These are phyloP conservation scores for Anticlea derivata DNA, from an alignment of 2,888 invertebrate genomes.

Conservation along the genomic window DNA sequence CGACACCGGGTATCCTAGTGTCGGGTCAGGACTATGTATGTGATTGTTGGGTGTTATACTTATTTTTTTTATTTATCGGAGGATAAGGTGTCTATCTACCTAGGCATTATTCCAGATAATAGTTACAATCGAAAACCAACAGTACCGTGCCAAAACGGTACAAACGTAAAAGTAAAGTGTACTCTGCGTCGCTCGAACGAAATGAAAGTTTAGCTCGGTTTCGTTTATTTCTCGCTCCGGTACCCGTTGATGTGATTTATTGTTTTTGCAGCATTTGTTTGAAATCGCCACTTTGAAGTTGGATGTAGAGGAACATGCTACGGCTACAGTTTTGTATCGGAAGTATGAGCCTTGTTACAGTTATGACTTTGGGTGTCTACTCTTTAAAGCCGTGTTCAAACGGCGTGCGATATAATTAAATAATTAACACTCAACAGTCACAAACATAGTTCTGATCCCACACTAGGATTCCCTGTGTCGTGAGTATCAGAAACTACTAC, in stretches of 20 bases:
- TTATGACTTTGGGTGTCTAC: conserved; percentile 9
- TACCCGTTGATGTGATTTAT: conserved; percentile 74
- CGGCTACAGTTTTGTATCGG: conserved; percentile 9
- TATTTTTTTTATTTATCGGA: no score
- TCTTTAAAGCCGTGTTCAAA: no score
- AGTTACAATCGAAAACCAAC: conserved; percentile 40
- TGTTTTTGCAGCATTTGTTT: conserved; percentile 61
- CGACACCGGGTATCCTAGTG: no score
- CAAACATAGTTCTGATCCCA: no score
- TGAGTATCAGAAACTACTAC: no score
- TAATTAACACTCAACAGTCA: no score
- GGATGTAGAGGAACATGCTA: conserved; percentile 31
- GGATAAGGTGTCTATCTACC: no score
- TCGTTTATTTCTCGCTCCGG: conserved; percentile 64
- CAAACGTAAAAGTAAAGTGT: conserved; percentile 61
- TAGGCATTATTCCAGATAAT: no score
- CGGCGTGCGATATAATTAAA: no score
- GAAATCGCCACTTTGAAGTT: conserved; percentile 61
- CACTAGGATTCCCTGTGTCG: no score
- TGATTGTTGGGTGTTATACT: no score
- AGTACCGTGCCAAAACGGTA: conserved; percentile 46
- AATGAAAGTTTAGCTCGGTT: conserved; percentile 74
- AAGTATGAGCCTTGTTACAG: conserved; percentile 14
- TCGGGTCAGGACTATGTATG: no score
- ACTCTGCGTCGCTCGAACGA: conserved; percentile 62